Evolutionary conservation across 2,888 invertebrate genomes (phyloP).

Genomic region (Pachliopta kotzebuea): DNA sequence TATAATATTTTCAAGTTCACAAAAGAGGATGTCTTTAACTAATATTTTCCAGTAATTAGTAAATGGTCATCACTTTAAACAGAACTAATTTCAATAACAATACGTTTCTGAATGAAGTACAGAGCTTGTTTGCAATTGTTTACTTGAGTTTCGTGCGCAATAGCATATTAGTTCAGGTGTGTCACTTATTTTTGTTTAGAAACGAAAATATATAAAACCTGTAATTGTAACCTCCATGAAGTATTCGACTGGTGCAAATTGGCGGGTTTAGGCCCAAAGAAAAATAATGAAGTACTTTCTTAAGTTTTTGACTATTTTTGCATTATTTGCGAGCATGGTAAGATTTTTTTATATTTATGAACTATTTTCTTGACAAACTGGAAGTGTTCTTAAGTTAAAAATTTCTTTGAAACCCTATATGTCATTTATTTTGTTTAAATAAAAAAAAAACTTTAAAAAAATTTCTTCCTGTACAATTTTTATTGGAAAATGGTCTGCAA

Average conservation of each 20-base stretch:
- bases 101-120: background rate
- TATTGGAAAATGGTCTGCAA: too few relatives aligned
- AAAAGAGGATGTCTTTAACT: background rate
- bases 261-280: background rate
- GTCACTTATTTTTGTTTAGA: constrained; percentile 5
- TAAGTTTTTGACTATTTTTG: constrained; percentile 21
- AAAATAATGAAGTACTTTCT: constrained; percentile 20
- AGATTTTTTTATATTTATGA: too few relatives aligned
- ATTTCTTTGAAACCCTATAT: too few relatives aligned
- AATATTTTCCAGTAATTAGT: background rate
- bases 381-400: too few relatives aligned
- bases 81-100: constrained; percentile 22
- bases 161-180: constrained; percentile 27
- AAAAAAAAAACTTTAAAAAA: too few relatives aligned
- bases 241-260: constrained; percentile 2
- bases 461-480: too few relatives aligned
- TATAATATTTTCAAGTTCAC: background rate
- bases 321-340: constrained; percentile 24
- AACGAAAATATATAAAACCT: constrained; percentile 11
- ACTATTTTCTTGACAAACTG: too few relatives aligned
- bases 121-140: background rate
- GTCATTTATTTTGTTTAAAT: too few relatives aligned
- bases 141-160: constrained; percentile 19
- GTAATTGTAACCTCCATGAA: background rate
- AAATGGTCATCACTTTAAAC: constrained; percentile 1